These are phyloP conservation scores for Bothrops jararaca DNA, from an alignment of 2,113 vertebrate species.

Conservation along the genomic window DNA sequence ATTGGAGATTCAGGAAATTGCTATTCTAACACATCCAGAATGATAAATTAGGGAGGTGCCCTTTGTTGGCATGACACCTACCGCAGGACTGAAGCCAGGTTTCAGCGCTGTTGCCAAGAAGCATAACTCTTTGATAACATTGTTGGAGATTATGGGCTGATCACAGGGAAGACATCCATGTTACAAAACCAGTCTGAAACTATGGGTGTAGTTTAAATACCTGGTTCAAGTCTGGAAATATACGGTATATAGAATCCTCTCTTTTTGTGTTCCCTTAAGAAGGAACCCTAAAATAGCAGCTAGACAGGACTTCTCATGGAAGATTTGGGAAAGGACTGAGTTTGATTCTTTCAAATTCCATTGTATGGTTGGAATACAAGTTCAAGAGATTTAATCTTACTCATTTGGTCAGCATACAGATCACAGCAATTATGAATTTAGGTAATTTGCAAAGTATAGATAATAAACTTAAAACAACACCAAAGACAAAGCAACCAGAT, in stretches of 20 bases:
- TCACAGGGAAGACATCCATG: not conserved
- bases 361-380: not conserved
- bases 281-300: not conserved
- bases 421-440: not conserved
- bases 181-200: not conserved
- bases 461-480: not conserved
- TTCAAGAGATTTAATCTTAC: not conserved
- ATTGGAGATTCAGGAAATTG: not conserved
- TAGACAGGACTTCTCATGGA: not conserved
- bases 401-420: not conserved
- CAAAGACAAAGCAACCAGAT: not conserved
- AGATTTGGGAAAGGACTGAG: not conserved
- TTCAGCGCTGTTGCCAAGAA: not conserved
- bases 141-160: not conserved
- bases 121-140: not conserved
- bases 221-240: not conserved
- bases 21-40: not conserved
- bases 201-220: not conserved
- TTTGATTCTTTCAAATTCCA: not conserved
- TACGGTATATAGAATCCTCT: not conserved
- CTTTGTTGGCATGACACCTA: not conserved
- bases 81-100: not conserved
- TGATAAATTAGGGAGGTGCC: not conserved
- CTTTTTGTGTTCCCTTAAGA: not conserved
- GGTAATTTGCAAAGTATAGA: not conserved